Conservation (phyloP, 2,113 vertebrate genomes). For the Anguilla japonica region DNA sequence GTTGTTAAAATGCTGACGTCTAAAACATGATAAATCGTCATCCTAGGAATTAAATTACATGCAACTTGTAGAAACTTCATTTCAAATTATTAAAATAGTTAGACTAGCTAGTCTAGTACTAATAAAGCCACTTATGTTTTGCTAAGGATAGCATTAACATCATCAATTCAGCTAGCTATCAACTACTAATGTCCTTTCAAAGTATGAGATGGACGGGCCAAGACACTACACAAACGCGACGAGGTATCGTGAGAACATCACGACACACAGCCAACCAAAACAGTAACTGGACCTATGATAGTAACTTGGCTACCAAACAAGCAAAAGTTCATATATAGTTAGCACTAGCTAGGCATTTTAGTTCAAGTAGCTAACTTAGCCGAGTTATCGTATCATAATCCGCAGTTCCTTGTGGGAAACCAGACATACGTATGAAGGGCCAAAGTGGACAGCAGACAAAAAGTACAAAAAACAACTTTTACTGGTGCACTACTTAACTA, state of each 20-base stretch:
- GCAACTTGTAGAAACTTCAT: not conserved
- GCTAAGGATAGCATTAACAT: not conserved
- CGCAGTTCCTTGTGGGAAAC: not conserved
- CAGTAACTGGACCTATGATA: no score
- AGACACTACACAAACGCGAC: not conserved
- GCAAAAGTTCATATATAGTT: no score
- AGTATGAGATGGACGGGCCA: not conserved
- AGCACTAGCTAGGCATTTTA: not conserved
- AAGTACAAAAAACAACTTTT: not conserved
- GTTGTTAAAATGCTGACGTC: not conserved
- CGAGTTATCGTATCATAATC: not conserved
- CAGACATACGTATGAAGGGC: not conserved
- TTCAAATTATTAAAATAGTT: no score
- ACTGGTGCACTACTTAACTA: not conserved
- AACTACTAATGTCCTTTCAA: not conserved
- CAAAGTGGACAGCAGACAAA: not conserved
- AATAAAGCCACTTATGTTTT: not conserved
- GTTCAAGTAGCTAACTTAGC: not conserved
- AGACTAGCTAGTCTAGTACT: no score
- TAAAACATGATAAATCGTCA: not conserved
- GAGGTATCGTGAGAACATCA: not conserved
- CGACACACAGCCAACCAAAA: not conserved
- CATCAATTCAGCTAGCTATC: no score
- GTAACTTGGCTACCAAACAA: no score
- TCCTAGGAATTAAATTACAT: not conserved